Conservation (phyloP, 1,140 invertebrate genomes). For the Zaprionus vittiger region DNA sequence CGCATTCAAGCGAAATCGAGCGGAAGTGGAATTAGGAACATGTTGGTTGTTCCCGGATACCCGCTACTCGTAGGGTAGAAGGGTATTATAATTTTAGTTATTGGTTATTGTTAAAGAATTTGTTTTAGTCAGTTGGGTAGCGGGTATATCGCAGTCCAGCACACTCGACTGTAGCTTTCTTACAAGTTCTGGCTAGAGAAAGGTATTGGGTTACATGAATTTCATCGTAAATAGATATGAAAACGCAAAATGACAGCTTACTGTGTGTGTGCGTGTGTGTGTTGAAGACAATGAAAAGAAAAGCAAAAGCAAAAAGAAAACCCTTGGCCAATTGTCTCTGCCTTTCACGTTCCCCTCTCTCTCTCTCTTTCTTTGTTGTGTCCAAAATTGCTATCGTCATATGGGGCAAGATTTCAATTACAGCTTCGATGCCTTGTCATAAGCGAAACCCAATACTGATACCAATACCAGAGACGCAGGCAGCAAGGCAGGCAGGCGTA, state of each 20-base stretch:
- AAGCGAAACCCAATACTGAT: constrained; percentile 46
- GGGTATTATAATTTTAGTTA: no score
- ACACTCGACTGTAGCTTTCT: neutral
- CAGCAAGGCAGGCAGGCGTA: neutral
- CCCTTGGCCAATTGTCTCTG: constrained; percentile 2
- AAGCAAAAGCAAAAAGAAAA: neutral
- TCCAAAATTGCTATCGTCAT: constrained; percentile 18
- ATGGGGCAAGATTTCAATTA: constrained; percentile 59
- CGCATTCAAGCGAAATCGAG: constrained; percentile 4
- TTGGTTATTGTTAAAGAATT: no score
- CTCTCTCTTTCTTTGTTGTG: neutral
- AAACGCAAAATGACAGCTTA: constrained; percentile 8
- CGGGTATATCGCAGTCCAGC: no score
- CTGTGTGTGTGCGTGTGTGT: neutral
- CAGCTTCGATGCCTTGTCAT: constrained; percentile 41
- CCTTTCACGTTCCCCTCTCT: neutral
- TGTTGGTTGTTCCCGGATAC: neutral
- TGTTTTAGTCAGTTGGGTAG: no score
- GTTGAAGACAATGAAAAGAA: neutral
- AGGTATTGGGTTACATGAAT: constrained; percentile 10
- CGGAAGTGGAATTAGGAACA: constrained; percentile 3
- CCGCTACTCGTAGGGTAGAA: no score
- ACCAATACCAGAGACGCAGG: neutral
- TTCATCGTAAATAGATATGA: constrained; percentile 12
- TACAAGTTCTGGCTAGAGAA: neutral